Evolutionary conservation across 2,888 invertebrate species (phyloP).

Genomic region (Meghimatium bilineatum): DNA sequence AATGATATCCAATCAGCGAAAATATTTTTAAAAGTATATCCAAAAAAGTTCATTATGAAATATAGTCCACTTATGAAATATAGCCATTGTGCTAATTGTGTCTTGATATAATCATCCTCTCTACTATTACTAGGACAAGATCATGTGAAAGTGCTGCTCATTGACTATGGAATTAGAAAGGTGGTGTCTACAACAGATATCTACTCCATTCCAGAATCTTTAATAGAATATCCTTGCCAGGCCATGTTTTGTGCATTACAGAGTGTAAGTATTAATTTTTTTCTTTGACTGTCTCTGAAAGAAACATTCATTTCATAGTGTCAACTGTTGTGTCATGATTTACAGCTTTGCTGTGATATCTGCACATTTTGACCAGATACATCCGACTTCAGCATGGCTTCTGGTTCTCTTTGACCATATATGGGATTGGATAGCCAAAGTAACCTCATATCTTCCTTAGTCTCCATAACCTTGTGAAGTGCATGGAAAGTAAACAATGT

Average conservation of each 20-base stretch:
- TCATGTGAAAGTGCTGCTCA: conserved; percentile 57
- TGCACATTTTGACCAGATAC: too few species aligned
- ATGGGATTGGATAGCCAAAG: too few species aligned
- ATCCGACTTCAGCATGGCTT: too few species aligned
- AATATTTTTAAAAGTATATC: too few species aligned
- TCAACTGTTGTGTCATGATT: too few species aligned
- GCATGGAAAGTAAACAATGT: too few species aligned
- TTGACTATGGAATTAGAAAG: conserved; percentile 68
- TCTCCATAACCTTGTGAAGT: too few species aligned
- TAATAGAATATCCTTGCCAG: conserved; percentile 60
- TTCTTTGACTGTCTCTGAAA: not conserved
- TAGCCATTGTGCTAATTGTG: not conserved
- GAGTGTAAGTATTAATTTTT: conserved; percentile 54
- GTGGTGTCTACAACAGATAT: conserved; percentile 55
- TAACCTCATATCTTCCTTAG: too few species aligned
- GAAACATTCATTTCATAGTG: not conserved
- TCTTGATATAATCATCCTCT: not conserved
- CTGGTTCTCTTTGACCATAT: too few species aligned
- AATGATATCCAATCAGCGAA: too few species aligned
- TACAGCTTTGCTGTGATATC: too few species aligned
- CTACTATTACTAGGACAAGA: not conserved
- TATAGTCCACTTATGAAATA: not conserved
- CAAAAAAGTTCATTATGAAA: too few species aligned
- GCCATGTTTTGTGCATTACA: conserved; percentile 67
- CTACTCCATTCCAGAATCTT: conserved; percentile 55